These are phyloP conservation scores for Pantherophis alleghaniensis DNA, from an alignment of 2,797 vertebrate genomes.

Conservation along the genomic window DNA sequence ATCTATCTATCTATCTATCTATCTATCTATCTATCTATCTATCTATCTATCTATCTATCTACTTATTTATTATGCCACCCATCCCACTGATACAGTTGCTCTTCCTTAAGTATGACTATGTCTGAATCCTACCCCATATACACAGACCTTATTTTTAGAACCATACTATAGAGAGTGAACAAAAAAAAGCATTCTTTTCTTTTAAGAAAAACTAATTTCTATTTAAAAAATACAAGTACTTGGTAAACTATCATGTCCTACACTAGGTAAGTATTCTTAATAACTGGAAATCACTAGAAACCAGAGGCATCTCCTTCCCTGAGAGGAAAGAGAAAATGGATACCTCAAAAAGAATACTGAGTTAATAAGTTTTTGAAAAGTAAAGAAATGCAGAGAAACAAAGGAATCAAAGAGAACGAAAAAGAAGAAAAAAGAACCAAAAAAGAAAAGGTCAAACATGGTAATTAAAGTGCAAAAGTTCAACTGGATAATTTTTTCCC, in stretches of 20 bases:
- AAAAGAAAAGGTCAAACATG: slow-evolving; percentile 14
- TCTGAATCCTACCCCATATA: not conserved
- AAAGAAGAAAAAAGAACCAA: too few relatives aligned
- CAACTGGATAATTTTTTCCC: slow-evolving; percentile 29
- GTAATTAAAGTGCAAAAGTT: slow-evolving; percentile 34
- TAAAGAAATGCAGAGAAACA: not conserved
- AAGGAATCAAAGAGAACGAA: not conserved
- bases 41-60: too few relatives aligned
- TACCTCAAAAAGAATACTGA: not conserved
- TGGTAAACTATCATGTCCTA: not conserved
- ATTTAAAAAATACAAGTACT: not conserved
- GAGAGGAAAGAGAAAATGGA: not conserved
- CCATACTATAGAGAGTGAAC: not conserved
- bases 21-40: too few relatives aligned
- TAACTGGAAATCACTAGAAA: not conserved
- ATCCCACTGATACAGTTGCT: not conserved
- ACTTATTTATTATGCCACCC: too few relatives aligned
- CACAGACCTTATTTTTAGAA: not conserved
- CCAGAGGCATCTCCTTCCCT: not conserved
- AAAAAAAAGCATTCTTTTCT: not conserved
- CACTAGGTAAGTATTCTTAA: not conserved
- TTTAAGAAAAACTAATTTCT: not conserved
- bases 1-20: too few relatives aligned
- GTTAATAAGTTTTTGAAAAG: slow-evolving; percentile 9
- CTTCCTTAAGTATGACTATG: not conserved